Percentiles rank a stretch among this genome's conserved stretches.
phyloP scores from a whole-genome alignment of 2,888 invertebrate genomes.

The Portevinia maculata region DNA sequence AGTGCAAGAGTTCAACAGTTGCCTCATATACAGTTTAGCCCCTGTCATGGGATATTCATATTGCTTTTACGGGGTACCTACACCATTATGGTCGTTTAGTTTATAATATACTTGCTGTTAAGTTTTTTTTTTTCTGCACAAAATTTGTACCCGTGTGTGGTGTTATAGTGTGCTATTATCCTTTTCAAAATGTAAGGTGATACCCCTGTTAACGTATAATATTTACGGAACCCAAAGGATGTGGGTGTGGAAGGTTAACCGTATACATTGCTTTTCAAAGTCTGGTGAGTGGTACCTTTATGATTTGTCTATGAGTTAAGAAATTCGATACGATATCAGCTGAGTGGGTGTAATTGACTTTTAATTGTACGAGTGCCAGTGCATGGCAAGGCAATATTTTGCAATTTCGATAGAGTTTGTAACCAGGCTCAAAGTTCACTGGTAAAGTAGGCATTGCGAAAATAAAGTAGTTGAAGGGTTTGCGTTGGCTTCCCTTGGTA shows the following conservation, averaged over 20 bases:
- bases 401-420: constrained; percentile 26
- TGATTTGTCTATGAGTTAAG: constrained; percentile 37
- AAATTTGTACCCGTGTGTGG: neutral
- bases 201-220: constrained; percentile 28
- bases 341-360: too few relatives aligned
- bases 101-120: constrained; percentile 31
- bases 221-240: constrained; percentile 24
- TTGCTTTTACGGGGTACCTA: constrained; percentile 28
- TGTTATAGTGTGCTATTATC: constrained; percentile 32
- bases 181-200: constrained; percentile 37
- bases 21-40: neutral
- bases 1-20: neutral
- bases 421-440: neutral
- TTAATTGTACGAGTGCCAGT: neutral
- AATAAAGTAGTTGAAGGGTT: constrained; percentile 21
- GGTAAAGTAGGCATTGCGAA: neutral
- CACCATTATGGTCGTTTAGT: constrained; percentile 18
- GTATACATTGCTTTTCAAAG: constrained; percentile 11
- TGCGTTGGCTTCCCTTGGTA: too few relatives aligned
- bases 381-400: constrained; percentile 10
- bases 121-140: neutral
- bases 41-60: constrained; percentile 11
- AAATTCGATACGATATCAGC: constrained; percentile 18
- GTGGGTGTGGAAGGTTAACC: constrained; percentile 7
- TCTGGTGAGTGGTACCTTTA: constrained; percentile 34